These are phyloP conservation scores for Manis javanica DNA, from an alignment of 2,797 vertebrate species.

Conservation along the genomic window DNA sequence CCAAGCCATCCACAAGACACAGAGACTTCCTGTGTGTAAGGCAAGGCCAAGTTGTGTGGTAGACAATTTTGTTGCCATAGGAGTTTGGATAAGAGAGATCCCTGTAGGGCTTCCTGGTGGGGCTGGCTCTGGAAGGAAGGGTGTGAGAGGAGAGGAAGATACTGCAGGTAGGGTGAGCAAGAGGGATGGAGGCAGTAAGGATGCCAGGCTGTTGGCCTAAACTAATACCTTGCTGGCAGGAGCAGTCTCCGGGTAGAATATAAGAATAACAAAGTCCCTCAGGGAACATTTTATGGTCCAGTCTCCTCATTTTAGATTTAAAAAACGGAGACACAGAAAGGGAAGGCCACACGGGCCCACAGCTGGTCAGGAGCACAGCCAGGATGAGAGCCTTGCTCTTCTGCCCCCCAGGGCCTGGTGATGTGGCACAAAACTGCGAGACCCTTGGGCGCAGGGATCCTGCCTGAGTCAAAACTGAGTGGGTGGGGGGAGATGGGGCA, in stretches of 20 bases:
- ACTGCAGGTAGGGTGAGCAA: not conserved
- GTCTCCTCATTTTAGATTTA: not conserved
- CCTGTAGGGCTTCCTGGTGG: not conserved
- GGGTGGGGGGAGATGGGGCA: not conserved
- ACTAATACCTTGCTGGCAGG: not conserved
- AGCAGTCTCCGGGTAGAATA: not conserved
- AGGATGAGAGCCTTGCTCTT: not conserved
- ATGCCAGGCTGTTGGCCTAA: not conserved
- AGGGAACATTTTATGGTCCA: not conserved
- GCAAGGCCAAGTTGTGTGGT: not conserved
- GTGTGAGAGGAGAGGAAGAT: not conserved
- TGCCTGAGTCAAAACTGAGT: slow-evolving; percentile 8
- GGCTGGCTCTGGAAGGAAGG: not conserved
- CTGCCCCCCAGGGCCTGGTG: not conserved
- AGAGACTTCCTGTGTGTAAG: not conserved
- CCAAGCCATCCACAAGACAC: not conserved
- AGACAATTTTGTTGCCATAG: not conserved
- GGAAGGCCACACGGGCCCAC: not conserved
- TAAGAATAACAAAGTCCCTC: not conserved
- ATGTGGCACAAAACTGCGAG: not conserved
- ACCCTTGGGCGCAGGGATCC: not conserved
- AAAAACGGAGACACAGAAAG: slow-evolving; percentile 3
- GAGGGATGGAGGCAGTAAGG: not conserved
- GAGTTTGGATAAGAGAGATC: not conserved
- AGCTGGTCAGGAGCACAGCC: not conserved